These are phyloP conservation scores for Alcedo quadribrachys DNA, from an alignment of 2,797 vertebrate species.

Conservation along the genomic window DNA sequence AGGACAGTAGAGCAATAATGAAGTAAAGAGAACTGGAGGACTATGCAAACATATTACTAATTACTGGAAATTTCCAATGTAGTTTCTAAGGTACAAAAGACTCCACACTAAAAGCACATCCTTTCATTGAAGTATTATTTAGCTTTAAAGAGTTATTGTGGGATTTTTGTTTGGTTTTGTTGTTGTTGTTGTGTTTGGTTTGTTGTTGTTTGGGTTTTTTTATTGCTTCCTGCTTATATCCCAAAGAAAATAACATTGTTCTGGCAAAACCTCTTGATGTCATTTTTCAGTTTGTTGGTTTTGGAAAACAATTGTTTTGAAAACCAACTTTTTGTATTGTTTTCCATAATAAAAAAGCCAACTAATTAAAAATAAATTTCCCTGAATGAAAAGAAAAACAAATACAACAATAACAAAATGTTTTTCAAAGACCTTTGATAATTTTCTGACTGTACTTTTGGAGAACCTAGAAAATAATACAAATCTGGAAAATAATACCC, in stretches of 20 bases:
- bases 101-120: not conserved
- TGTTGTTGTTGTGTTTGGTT: not conserved
- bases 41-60: not conserved
- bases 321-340: not conserved
- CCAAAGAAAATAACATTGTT: not conserved
- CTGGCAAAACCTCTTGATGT: not conserved
- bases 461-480: not conserved
- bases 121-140: not conserved
- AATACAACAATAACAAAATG: not conserved
- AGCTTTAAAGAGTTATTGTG: not conserved
- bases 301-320: not conserved
- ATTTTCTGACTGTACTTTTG: not conserved
- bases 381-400: not conserved
- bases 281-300: not conserved
- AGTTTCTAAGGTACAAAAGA: not conserved
- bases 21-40: not conserved
- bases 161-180: not conserved
- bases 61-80: not conserved
- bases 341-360: not conserved
- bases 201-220: not conserved
- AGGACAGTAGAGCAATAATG: not conserved
- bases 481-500: not conserved
- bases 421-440: not conserved
- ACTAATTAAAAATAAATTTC: not conserved
- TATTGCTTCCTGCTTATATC: not conserved